These are phyloP conservation scores for Lontra canadensis DNA, from an alignment of 2,113 vertebrate species.

Conservation along the genomic window DNA sequence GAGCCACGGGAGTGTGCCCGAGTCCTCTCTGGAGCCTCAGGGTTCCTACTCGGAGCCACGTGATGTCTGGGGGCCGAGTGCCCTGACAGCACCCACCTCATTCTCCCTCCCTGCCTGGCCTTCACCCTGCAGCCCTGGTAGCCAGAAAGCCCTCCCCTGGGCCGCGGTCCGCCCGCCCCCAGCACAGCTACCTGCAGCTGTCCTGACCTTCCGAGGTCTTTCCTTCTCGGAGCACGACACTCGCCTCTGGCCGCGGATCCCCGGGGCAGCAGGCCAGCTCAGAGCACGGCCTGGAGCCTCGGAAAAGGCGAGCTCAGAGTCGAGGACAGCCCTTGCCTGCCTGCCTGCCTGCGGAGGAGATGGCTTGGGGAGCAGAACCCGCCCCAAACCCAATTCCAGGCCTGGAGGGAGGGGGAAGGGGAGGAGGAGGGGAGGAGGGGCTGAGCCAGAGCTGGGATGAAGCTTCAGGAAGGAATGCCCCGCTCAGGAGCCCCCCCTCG, in stretches of 20 bases:
- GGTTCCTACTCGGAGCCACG: neutral
- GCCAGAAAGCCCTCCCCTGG: neutral
- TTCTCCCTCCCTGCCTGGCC: neutral
- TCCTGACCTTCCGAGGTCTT: neutral
- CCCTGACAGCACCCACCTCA: neutral
- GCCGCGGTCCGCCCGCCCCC: neutral
- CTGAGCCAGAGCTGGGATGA: conserved; percentile 28
- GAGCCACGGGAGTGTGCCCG: neutral
- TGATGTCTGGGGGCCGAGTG: neutral
- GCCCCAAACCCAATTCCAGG: conserved; percentile 78
- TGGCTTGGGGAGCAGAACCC: conserved; percentile 60
- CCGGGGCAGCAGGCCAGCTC: neutral
- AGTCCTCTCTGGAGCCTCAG: no score
- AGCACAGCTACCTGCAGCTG: conserved; percentile 64
- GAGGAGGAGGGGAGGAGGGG: conserved; percentile 5
- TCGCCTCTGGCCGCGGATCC: neutral
- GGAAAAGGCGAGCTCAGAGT: neutral
- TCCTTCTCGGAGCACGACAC: neutral
- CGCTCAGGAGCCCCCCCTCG: neutral
- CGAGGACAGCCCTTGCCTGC: conserved; percentile 29
- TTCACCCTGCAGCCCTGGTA: neutral
- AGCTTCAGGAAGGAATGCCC: conserved; percentile 69
- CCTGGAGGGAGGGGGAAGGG: conserved; percentile 25
- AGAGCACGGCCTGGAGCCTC: neutral
- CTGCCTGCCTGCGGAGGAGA: conserved; percentile 31